Conservation (phyloP, 2,888 invertebrate species). For the Nomada goodeniana region DNA sequence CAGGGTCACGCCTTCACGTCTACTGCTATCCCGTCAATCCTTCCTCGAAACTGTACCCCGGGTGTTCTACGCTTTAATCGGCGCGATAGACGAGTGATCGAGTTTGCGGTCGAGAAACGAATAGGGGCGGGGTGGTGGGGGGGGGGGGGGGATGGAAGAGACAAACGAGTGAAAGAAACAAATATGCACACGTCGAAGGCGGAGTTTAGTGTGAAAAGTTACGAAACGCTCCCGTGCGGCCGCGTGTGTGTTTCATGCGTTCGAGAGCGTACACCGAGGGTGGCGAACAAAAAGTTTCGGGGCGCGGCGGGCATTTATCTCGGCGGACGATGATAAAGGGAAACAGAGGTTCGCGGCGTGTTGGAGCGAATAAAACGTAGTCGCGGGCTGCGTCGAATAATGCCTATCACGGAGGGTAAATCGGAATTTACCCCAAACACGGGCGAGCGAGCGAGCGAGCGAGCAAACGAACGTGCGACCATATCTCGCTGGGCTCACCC, state of each 20-base stretch:
- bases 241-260: not conserved
- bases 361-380: slow-evolving; percentile 63
- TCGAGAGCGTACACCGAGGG: slow-evolving; percentile 22
- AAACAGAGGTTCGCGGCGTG: slow-evolving; percentile 63
- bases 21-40: slow-evolving; percentile 10
- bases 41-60: slow-evolving; percentile 27
- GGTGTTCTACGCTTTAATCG: slow-evolving; percentile 66
- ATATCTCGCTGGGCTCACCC: slow-evolving; percentile 70
- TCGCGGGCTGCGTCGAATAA: slow-evolving; percentile 63
- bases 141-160: no score
- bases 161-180: not conserved
- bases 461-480: slow-evolving; percentile 66
- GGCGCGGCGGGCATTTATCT: slow-evolving; percentile 56
- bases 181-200: slow-evolving; percentile 46
- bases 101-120: not conserved
- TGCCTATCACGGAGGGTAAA: slow-evolving; percentile 68
- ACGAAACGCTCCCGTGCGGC: slow-evolving; percentile 2
- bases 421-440: slow-evolving; percentile 71
- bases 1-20: not conserved
- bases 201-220: slow-evolving; percentile 49
- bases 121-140: not conserved
- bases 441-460: slow-evolving; percentile 56
- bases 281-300: slow-evolving; percentile 46
- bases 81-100: slow-evolving; percentile 4
- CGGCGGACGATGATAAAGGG: slow-evolving; percentile 55